Conservation (phyloP, 2,113 vertebrate genomes). For the Cyanoliseus patagonus region DNA sequence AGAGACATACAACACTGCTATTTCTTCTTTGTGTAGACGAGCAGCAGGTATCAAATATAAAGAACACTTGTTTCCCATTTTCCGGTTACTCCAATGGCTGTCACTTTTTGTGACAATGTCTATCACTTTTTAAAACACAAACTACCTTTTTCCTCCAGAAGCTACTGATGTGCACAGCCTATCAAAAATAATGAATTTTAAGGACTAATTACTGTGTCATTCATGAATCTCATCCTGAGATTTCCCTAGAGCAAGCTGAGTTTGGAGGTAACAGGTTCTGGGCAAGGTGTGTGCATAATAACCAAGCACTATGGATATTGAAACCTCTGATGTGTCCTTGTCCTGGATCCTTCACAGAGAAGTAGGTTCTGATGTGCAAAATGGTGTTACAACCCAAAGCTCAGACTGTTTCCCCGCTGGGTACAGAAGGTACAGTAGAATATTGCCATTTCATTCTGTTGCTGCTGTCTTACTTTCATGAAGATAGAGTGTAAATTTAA, state of each 20-base stretch:
- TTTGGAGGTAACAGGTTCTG: background rate
- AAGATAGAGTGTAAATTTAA: slow-evolving; percentile 47
- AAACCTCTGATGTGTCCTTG: background rate
- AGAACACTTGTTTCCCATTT: background rate
- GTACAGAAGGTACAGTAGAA: background rate
- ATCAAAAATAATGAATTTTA: background rate
- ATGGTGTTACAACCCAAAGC: background rate
- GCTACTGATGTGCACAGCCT: background rate
- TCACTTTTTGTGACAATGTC: background rate
- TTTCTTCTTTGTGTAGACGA: slow-evolving; percentile 15
- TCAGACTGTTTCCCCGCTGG: slow-evolving; percentile 17
- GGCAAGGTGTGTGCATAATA: background rate
- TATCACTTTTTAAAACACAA: background rate
- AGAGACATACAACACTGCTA: background rate
- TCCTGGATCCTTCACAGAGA: background rate
- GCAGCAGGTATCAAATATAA: slow-evolving; percentile 43
- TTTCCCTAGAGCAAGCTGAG: background rate
- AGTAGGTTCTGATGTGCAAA: background rate
- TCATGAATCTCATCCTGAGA: background rate
- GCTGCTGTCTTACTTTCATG: slow-evolving; percentile 40
- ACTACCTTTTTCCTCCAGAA: background rate
- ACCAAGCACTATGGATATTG: background rate
- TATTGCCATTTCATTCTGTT: slow-evolving; percentile 18
- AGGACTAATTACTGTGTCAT: background rate
- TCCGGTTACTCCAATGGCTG: background rate